Conservation (phyloP, 2,797 vertebrate genomes). For the Clarias laeviceps region DNA sequence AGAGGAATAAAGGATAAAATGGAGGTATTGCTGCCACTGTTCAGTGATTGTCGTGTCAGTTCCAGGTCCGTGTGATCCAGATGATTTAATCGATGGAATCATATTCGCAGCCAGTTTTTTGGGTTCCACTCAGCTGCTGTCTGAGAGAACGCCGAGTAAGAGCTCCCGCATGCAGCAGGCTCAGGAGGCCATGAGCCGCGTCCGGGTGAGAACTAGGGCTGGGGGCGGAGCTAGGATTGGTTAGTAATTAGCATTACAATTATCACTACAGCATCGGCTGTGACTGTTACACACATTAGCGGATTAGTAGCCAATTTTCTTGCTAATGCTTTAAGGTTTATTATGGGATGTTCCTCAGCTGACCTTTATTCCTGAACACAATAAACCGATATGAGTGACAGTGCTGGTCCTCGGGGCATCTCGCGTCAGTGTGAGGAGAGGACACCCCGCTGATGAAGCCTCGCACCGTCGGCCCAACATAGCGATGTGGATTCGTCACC, state of each 20-base stretch:
- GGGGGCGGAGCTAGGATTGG: neutral
- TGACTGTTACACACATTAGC: neutral
- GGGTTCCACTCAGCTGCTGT: conserved; percentile 94
- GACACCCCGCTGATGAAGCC: conserved; percentile 57
- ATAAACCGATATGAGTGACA: conserved; percentile 49
- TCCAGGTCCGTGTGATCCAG: conserved; percentile 94
- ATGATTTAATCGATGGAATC: conserved; percentile 95
- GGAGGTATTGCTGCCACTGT: neutral
- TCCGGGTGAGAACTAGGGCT: conserved; percentile 82
- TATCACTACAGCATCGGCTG: neutral
- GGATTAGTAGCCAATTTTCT: neutral
- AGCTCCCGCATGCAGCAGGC: conserved; percentile 97
- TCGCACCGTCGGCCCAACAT: conserved; percentile 2
- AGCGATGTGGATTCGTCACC: conserved; percentile 48
- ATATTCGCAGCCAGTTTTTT: conserved; percentile 97
- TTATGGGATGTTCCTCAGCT: neutral
- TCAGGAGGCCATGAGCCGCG: conserved; percentile 93
- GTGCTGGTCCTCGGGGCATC: conserved; percentile 13
- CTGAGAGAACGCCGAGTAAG: conserved; percentile 93
- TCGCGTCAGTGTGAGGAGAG: conserved; percentile 64
- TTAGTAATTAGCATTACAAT: no score
- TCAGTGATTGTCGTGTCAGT: conserved; percentile 71
- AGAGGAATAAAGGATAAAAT: neutral
- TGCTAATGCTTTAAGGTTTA: neutral
- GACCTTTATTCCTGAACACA: neutral